phyloP scores from a whole-genome alignment of 2,113 vertebrate genomes.

The Euleptes europaea region DNA sequence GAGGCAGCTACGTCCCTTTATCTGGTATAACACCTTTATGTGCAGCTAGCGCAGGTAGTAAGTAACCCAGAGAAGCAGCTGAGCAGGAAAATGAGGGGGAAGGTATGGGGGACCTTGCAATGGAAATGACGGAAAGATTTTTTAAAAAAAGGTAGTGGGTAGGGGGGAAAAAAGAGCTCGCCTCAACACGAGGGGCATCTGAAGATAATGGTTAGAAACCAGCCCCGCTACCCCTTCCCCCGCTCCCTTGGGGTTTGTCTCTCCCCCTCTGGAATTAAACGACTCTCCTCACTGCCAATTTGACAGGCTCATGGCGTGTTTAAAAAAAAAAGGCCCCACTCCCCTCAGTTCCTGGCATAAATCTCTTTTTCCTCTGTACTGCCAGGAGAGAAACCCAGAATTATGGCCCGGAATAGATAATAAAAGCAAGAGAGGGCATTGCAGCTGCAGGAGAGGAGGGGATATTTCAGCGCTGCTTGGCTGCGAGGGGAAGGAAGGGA shows the following conservation, averaged over 20 bases:
- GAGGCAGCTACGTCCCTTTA: background rate
- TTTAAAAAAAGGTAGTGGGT: background rate
- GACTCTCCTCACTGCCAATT: background rate
- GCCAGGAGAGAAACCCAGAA: constrained; percentile 31
- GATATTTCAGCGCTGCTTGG: constrained; percentile 12
- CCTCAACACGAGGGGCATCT: background rate
- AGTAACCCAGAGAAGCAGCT: background rate
- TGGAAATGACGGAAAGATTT: background rate
- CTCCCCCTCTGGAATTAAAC: background rate
- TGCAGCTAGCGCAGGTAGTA: too few species aligned
- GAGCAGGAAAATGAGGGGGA: background rate
- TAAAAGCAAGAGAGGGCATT: background rate
- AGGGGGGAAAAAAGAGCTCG: too few species aligned
- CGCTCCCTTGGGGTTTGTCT: too few species aligned
- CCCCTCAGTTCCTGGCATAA: constrained; percentile 36
- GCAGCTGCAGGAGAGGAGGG: background rate
- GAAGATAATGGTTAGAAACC: background rate
- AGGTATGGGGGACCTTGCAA: too few species aligned
- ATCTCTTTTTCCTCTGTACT: constrained; percentile 53
- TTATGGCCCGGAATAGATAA: constrained; percentile 44
- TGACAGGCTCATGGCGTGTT: background rate
- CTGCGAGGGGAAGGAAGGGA: background rate
- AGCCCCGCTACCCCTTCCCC: background rate
- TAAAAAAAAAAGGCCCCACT: background rate
- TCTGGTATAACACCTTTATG: background rate